These are phyloP conservation scores for Oryzaephilus surinamensis DNA, from an alignment of 1,140 invertebrate genomes.

Conservation along the genomic window DNA sequence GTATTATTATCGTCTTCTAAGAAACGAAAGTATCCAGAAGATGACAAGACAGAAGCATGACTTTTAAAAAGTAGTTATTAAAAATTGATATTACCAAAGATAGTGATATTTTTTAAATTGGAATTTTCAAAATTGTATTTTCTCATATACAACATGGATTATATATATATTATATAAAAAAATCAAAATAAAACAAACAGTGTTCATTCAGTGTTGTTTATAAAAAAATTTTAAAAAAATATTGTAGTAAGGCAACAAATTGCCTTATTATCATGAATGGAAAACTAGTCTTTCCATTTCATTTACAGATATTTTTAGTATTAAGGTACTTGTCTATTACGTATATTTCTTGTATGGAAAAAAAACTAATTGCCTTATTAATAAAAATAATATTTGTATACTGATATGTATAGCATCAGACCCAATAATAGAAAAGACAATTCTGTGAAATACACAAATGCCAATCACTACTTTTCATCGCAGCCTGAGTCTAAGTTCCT, in stretches of 20 bases:
- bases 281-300: constrained; percentile 16
- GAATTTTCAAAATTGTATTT: constrained; percentile 11
- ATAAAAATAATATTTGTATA: constrained; percentile 17
- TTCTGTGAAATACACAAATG: no score
- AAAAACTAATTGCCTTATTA: constrained; percentile 23
- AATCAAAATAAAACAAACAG: constrained; percentile 10
- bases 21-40: no score
- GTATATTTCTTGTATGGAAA: constrained; percentile 13
- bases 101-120: constrained; percentile 19
- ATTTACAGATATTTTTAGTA: constrained; percentile 12
- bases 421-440: no score
- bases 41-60: no score
- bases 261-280: no score
- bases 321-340: constrained; percentile 12
- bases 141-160: constrained; percentile 6
- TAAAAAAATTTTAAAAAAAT: no score
- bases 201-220: constrained; percentile 21
- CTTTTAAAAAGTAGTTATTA: constrained; percentile 15
- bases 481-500: constrained; percentile 27
- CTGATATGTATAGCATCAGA: constrained; percentile 10
- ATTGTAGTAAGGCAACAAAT: no score
- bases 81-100: constrained; percentile 29
- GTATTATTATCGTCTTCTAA: no score
- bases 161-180: no score
- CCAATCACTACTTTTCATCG: constrained; percentile 10